Evolutionary conservation across 64 coral and sea anemone species (phyloP), one percentile per base, ranked within the genome.

Genomic region (Stichodactyla mertensii): DNA sequence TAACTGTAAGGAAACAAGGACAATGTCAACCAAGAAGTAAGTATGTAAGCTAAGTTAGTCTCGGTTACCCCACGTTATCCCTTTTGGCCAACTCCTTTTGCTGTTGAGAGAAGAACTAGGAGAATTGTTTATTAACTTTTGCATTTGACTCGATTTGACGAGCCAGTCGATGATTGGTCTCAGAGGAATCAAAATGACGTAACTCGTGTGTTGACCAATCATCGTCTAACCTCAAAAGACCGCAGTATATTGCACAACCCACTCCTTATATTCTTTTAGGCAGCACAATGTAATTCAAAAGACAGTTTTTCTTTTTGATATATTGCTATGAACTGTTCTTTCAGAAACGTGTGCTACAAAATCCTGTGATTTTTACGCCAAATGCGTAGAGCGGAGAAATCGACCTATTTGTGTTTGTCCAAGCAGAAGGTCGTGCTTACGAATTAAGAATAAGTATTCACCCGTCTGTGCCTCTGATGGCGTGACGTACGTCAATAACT

Each of bases 401-500:
- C 10, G 78, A 0, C 78, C 52, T 27, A 4, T 55, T 8, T 81
- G 78, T 55, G 78, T 81, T 31, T 81, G 78, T 52, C 78, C 78
- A 19, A 81, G 69, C 69, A 74, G 69, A 4, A 74, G 62, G 9
- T 66, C 62, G 7, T 79, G 51, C 77, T 51, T 51, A 19, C 24
- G 12, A 14, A 79, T 52, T 26, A 79, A 52, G 77, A 79, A 51
- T 0, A 79, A 51, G 24, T 79, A n/a, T 20, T 66, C 10, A 10
- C 77, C 77, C 4, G 77, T 79, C 10, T 79, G 77, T 79, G 77
- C 27, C 24, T 79, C 77, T 8, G 77, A 79, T 79, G 77, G 77
- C 77, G 15, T 79, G 77, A 79, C 77, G 2, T 79, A 79, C 11
- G 10, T 52, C 51, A 79, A 79, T 52, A 52, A 79, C 26, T 79